A percentile compares a stretch with the other conserved stretches of the same genome.
Evolutionary conservation across 1,140 invertebrate species (phyloP).

Genomic region (Psilanteris sp.): DNA sequence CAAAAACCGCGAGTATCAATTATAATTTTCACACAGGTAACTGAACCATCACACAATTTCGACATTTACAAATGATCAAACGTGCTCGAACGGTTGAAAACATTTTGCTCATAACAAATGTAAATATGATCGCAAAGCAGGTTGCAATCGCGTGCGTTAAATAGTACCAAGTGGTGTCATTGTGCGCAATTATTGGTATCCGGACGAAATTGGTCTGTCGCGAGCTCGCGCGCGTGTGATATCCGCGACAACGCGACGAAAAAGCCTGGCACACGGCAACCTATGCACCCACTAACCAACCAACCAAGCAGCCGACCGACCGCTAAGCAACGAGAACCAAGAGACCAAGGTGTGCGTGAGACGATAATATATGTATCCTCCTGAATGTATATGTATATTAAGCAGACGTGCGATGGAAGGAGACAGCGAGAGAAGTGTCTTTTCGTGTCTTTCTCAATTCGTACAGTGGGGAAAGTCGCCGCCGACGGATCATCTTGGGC

Average conservation of each 20-base stretch:
- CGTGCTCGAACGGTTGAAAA: no score
- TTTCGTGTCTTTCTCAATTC: slow-evolving; percentile 55
- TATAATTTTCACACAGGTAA: no score
- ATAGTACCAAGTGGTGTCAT: slow-evolving; percentile 14
- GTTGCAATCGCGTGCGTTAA: slow-evolving; percentile 12
- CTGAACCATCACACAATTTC: no score
- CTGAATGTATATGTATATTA: slow-evolving; percentile 66
- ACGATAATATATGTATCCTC: slow-evolving; percentile 71
- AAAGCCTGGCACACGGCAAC: slow-evolving; percentile 65
- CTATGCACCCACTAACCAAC: slow-evolving; percentile 75
- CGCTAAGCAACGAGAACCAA: slow-evolving; percentile 54
- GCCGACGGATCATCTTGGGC: slow-evolving; percentile 48
- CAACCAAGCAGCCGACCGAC: slow-evolving; percentile 51
- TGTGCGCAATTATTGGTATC: slow-evolving; percentile 7
- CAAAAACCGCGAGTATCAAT: no score
- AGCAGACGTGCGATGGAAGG: slow-evolving; percentile 68
- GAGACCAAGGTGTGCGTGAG: slow-evolving; percentile 70
- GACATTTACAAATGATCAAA: no score
- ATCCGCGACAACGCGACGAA: slow-evolving; percentile 53
- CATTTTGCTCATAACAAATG: no score
- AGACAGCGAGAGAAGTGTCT: slow-evolving; percentile 69
- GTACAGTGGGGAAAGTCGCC: slow-evolving; percentile 43
- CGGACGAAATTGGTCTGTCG: slow-evolving; percentile 29
- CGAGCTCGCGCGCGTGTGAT: slow-evolving; percentile 51
- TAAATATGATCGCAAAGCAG: no score